Evolutionary conservation across 2,113 vertebrate species (phyloP), one percentile per base, ranked within the genome.

Genomic region (Rafetus swinhoei): DNA sequence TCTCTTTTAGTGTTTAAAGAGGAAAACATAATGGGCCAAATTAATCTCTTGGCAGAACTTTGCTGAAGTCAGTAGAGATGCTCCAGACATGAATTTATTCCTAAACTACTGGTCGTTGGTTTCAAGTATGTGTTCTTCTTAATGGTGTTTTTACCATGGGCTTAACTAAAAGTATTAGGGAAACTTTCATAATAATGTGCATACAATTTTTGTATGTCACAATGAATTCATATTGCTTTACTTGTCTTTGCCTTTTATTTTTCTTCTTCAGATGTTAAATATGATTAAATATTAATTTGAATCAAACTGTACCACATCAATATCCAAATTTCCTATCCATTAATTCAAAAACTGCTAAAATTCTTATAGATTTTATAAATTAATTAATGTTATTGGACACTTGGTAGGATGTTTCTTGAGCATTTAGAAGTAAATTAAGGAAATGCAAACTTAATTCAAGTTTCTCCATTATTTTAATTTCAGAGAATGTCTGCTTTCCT

Each of bases 221-320:
- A 53, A 60, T 32, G 0, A 29, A 80, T 32, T 62, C 0, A 15
- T n/a, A 9, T 1, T 0, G 35, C 65, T 7, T 79, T 50, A 18
- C 0, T 85, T 53, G 2, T 12, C 74, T 89, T 82, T 60, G 9
- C 5, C 21, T 53, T 27, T 53, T 53, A 52, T 76, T 56, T 81
- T 72, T 39, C 5, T 72, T 84, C 39, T 55, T 90, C 79, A 57
- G 57, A 35, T 55, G 5, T 91, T 56, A 90, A 12, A 88, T 86
- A 25, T 18, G 32, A 21, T 27, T 59, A 82, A 82, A 87, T 1
- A 45, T n/a, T 32, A 76, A 52, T 85, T 52, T 77, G 29, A 55
- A 24, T 53, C 29, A 72, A 84, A 91, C 53, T 45, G 12, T 79
- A 15, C 15, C 56, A 72, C 87, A 72, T 77, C 0, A 32, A 19